A percentile compares a stretch with the other conserved stretches of the same genome.
phyloP scores from a whole-genome alignment of 2,888 invertebrate genomes.

The Automeris io region DNA sequence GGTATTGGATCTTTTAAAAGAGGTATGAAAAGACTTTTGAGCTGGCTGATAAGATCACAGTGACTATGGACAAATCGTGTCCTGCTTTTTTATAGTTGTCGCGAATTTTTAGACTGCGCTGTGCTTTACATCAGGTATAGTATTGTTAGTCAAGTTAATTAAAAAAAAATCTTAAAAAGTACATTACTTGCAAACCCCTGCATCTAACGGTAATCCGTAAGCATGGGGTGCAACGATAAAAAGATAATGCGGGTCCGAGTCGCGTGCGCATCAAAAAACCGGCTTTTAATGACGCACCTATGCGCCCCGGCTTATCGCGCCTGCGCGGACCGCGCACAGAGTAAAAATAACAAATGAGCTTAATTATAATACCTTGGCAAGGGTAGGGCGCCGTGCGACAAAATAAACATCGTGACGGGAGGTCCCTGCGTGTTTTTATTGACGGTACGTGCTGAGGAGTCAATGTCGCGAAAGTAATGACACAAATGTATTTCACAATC shows the following conservation, averaged over 20 bases:
- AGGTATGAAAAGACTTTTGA: too few species aligned
- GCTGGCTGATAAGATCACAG: too few species aligned
- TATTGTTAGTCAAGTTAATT: too few species aligned
- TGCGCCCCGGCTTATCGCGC: constrained; percentile 69
- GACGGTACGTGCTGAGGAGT: constrained; percentile 51
- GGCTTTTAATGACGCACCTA: constrained; percentile 69
- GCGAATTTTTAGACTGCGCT: too few species aligned
- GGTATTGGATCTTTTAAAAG: too few species aligned
- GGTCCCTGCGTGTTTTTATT: constrained; percentile 63
- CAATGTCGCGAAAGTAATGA: constrained; percentile 66
- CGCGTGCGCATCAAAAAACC: constrained; percentile 71
- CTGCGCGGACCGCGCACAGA: constrained; percentile 45
- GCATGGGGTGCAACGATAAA: constrained; percentile 74
- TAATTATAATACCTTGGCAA: constrained; percentile 69
- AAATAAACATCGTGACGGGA: constrained; percentile 61
- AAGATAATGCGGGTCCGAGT: constrained; percentile 68
- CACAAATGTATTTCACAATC: constrained; percentile 41
- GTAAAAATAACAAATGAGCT: constrained; percentile 66
- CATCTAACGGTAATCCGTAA: constrained; percentile 47
- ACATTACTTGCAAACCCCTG: constrained; percentile 42
- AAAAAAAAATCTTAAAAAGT: too few species aligned
- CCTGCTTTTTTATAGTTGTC: too few species aligned
- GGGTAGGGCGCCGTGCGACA: constrained; percentile 44
- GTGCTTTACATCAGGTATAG: too few species aligned
- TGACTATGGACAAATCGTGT: too few species aligned